Conservation (phyloP, 1,140 invertebrate species). For the Aphelenchoides fujianensis region DNA sequence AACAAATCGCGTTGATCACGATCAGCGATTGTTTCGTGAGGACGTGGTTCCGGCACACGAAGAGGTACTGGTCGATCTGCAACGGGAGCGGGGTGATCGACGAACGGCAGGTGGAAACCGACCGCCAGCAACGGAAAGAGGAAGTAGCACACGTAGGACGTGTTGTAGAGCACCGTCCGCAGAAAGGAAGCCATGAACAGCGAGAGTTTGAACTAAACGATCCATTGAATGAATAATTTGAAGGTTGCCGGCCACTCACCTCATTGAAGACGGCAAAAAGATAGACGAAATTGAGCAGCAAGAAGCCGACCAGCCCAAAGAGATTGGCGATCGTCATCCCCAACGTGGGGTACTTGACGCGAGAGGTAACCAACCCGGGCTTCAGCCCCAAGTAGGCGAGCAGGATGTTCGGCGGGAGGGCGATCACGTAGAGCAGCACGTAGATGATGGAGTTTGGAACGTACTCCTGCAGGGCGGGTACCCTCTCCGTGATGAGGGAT, state of each 20-base stretch:
- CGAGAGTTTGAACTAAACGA: slow-evolving; percentile 32
- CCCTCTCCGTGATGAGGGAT: slow-evolving; percentile 14
- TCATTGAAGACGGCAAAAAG: slow-evolving; percentile 43
- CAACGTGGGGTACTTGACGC: slow-evolving; percentile 49
- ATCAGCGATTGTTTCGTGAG: slow-evolving; percentile 35
- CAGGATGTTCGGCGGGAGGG: slow-evolving; percentile 54
- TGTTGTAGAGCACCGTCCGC: slow-evolving; percentile 52
- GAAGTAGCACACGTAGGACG: slow-evolving; percentile 55
- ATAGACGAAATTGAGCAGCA: slow-evolving; percentile 52
- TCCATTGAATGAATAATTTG: slow-evolving; percentile 12
- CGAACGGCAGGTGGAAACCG: too few species aligned
- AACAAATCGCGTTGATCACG: slow-evolving; percentile 45
- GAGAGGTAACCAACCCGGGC: slow-evolving; percentile 46
- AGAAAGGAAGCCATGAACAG: slow-evolving; percentile 49
- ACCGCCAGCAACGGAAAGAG: slow-evolving; percentile 51
- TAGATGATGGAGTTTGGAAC: slow-evolving; percentile 55
- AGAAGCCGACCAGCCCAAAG: slow-evolving; percentile 51
- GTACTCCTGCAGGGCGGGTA: slow-evolving; percentile 31
- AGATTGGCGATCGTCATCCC: slow-evolving; percentile 55
- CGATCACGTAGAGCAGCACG: slow-evolving; percentile 48
- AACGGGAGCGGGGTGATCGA: too few species aligned
- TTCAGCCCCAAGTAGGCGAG: slow-evolving; percentile 51
- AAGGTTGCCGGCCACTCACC: slow-evolving; percentile 20
- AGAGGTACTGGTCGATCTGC: slow-evolving; percentile 56
- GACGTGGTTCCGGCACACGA: slow-evolving; percentile 50